Evolutionary conservation across 2,113 vertebrate genomes (phyloP).

Genomic region (Gopherus flavomarginatus): DNA sequence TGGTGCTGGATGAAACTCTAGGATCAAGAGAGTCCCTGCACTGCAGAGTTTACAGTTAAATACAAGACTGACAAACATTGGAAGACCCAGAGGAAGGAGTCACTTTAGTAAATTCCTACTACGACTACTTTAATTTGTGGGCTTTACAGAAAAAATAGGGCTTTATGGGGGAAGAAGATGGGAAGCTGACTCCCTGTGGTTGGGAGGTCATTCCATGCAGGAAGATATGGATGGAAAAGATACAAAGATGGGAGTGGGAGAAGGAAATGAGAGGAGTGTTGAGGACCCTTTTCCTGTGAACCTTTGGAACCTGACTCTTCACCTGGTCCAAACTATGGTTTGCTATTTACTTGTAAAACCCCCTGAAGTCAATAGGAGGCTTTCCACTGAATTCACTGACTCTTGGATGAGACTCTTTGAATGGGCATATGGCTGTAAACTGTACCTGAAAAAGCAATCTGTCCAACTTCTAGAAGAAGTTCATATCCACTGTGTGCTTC

Average conservation of each 20-base stretch:
- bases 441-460: background rate
- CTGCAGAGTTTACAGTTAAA: background rate
- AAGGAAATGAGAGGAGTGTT: background rate
- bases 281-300: background rate
- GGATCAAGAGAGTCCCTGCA: background rate
- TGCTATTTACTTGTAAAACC: background rate
- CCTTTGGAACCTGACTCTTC: background rate
- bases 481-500: background rate
- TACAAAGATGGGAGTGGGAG: background rate
- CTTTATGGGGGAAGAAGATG: background rate
- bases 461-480: conserved; percentile 1
- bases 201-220: background rate
- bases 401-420: background rate
- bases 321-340: background rate
- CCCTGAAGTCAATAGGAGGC: background rate
- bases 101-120: background rate
- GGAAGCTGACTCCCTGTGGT: rapidly evolving
- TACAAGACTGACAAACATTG: background rate
- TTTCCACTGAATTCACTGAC: background rate
- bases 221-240: background rate
- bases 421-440: background rate
- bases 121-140: background rate
- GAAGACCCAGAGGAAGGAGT: background rate
- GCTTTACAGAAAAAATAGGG: background rate
- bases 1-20: conserved; percentile 10